Conservation (phyloP, 2,888 invertebrate species). For the Scaptomyza parva region DNA sequence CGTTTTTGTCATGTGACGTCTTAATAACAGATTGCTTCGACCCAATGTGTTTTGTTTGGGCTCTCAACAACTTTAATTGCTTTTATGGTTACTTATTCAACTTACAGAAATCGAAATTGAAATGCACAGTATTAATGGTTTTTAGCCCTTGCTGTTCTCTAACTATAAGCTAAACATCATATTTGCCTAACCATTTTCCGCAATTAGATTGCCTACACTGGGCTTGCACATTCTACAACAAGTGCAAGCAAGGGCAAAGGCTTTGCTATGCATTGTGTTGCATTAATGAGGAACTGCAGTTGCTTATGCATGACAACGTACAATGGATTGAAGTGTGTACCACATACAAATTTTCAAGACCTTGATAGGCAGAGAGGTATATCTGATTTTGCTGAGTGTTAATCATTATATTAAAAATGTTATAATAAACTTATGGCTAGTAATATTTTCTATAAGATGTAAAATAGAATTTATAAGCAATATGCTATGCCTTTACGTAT, state of each 20-base stretch:
- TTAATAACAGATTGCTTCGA: constrained; percentile 62
- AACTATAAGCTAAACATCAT: constrained; percentile 34
- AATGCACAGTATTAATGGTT: constrained; percentile 13
- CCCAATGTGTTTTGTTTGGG: constrained; percentile 9
- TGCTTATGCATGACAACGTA: constrained; percentile 59
- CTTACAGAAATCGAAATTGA: constrained; percentile 24
- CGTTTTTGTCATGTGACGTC: constrained; percentile 49
- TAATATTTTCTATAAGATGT: not conserved
- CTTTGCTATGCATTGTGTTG: constrained; percentile 42
- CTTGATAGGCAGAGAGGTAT: constrained; percentile 5
- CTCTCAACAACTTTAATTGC: not conserved
- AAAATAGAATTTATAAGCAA: not conserved
- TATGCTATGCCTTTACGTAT: constrained; percentile 14
- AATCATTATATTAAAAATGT: constrained; percentile 5
- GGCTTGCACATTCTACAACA: constrained; percentile 25
- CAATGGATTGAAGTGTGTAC: constrained; percentile 9
- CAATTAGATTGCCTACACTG: constrained; percentile 49
- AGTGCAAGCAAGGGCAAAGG: constrained; percentile 29
- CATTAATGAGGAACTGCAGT: constrained; percentile 56
- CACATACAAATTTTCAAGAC: not conserved
- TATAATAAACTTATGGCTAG: too few species aligned
- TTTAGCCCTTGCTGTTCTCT: not conserved
- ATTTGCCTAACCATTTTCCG: constrained; percentile 42
- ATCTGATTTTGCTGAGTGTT: not conserved
- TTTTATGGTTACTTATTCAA: constrained; percentile 10